Conservation (phyloP, 2,113 vertebrate genomes). For the Lucifuga dentata region DNA sequence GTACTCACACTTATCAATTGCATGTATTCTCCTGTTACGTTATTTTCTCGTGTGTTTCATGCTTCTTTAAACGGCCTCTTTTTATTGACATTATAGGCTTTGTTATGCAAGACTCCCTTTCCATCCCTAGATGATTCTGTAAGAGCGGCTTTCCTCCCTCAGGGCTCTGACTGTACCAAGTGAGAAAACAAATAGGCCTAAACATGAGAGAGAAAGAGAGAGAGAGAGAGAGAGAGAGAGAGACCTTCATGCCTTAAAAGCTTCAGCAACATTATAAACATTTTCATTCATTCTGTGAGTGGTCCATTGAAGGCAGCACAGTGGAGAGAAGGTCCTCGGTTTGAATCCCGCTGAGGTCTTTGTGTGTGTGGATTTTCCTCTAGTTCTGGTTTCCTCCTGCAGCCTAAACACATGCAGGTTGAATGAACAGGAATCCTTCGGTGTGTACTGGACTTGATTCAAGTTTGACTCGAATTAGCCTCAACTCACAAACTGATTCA, state of each 20-base stretch:
- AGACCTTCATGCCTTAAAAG: conserved; percentile 20
- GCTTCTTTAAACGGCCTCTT: conserved; percentile 56
- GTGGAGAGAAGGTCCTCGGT: too few species aligned
- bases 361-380: too few species aligned
- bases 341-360: too few species aligned
- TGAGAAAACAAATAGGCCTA: conserved; percentile 67
- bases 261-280: conserved; percentile 29
- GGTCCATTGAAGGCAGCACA: conserved; percentile 2
- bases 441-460: too few species aligned
- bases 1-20: conserved; percentile 18
- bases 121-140: conserved; percentile 67
- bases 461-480: too few species aligned
- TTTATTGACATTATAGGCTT: conserved; percentile 78
- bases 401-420: too few species aligned
- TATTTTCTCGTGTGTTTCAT: conserved; percentile 52
- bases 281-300: conserved; percentile 41
- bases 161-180: conserved; percentile 71
- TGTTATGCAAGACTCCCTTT: conserved; percentile 74
- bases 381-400: too few species aligned
- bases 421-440: too few species aligned
- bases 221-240: conserved; percentile 26
- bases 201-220: conserved; percentile 44
- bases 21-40: conserved; percentile 14
- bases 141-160: conserved; percentile 62
- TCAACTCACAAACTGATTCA: too few species aligned